Percentiles rank a stretch among this genome's conserved stretches.
Evolutionary conservation across 2,113 vertebrate species (phyloP).

Genomic region (Phaethornis superciliosus): DNA sequence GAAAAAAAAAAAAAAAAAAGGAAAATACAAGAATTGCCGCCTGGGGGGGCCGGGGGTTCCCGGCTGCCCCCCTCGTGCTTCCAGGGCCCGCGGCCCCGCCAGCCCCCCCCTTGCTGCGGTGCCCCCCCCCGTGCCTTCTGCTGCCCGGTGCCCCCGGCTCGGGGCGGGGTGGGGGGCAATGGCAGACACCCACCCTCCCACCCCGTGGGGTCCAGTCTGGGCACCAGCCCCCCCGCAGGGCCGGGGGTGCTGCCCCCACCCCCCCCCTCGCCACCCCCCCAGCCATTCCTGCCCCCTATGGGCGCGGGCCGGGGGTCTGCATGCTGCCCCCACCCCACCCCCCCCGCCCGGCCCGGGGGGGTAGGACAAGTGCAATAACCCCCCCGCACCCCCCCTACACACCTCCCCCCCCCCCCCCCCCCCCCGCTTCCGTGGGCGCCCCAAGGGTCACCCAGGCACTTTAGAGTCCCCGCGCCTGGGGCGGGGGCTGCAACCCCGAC

Average conservation of each 20-base stretch:
- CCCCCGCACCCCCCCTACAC: background rate
- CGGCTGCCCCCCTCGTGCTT: background rate
- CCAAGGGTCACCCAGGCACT: slow-evolving; percentile 16
- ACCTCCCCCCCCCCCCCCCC: background rate
- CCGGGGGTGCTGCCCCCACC: background rate
- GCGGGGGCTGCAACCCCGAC: background rate
- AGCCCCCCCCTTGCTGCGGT: background rate
- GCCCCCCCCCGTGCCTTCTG: slow-evolving; percentile 21
- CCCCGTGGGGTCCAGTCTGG: background rate
- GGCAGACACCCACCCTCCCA: background rate
- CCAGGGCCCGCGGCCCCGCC: background rate
- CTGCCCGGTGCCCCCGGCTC: background rate
- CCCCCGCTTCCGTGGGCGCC: background rate
- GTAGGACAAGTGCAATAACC: slow-evolving; percentile 27
- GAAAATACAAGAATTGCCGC: background rate
- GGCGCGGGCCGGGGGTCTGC: background rate
- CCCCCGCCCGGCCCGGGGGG: background rate
- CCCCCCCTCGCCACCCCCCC: background rate
- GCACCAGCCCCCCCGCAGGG: background rate
- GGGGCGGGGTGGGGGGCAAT: background rate
- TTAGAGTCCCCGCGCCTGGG: background rate
- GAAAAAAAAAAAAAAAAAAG: background rate
- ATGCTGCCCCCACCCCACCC: background rate
- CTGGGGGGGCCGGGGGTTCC: background rate
- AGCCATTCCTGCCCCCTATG: too few species aligned